A percentile compares a stretch with the other conserved stretches of the same genome.
These are phyloP conservation scores for Papilio glaucus DNA, from an alignment of 1,140 invertebrate species.

Conservation along the genomic window DNA sequence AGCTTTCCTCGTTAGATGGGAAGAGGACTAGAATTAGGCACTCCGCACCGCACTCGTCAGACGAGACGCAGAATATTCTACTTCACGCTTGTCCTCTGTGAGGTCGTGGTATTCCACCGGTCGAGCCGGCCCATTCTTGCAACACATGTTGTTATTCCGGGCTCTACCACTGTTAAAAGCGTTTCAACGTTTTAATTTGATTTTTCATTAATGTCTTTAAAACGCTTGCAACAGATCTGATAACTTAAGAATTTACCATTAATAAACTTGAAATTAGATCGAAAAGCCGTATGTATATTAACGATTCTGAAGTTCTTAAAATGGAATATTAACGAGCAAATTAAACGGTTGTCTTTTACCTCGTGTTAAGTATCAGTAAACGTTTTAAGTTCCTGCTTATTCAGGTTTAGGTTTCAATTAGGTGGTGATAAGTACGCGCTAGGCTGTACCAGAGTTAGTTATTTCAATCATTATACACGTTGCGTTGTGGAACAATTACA, in stretches of 20 bases:
- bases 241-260: conserved; percentile 43
- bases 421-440: conserved; percentile 49
- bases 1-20: too few relatives aligned
- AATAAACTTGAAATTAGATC: conserved; percentile 41
- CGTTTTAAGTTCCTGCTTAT: conserved; percentile 53
- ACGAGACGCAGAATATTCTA: too few relatives aligned
- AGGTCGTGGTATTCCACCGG: too few relatives aligned
- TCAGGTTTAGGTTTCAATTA: conserved; percentile 61
- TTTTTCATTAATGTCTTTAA: background rate
- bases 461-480: conserved; percentile 54
- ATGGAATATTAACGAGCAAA: conserved; percentile 55
- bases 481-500: conserved; percentile 65
- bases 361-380: conserved; percentile 53
- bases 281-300: conserved; percentile 55
- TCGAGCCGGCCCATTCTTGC: too few relatives aligned
- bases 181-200: background rate
- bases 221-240: conserved; percentile 34
- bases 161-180: too few relatives aligned
- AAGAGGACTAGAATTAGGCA: too few relatives aligned
- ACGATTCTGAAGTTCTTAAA: conserved; percentile 47
- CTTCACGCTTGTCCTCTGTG: too few relatives aligned
- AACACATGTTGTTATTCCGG: too few relatives aligned
- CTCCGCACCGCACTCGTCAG: too few relatives aligned
- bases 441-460: conserved; percentile 52
- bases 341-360: conserved; percentile 48